phyloP scores from a whole-genome alignment of 2,113 vertebrate species.

The Aptenodytes patagonicus region DNA sequence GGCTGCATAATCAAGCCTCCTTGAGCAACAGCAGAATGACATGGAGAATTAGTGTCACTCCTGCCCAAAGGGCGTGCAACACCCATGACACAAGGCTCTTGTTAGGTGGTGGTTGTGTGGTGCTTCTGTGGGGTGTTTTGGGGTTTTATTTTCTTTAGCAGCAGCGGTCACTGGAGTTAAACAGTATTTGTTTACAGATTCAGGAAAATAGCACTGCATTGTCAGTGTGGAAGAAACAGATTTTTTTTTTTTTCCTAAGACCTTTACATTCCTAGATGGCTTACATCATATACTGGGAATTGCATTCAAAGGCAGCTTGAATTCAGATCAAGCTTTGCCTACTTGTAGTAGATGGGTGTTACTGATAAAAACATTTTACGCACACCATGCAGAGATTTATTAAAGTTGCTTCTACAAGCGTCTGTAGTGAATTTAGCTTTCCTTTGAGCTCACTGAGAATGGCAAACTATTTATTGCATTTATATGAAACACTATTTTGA shows the following conservation, averaged over 20 bases:
- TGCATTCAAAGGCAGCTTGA: not conserved
- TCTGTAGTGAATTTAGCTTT: not conserved
- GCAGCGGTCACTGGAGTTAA: not conserved
- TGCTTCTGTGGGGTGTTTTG: not conserved
- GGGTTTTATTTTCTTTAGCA: not conserved
- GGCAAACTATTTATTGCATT: not conserved
- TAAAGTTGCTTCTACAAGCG: not conserved
- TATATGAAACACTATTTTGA: slow-evolving; percentile 30
- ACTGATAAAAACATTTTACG: not conserved
- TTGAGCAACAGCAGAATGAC: not conserved
- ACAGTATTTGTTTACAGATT: not conserved
- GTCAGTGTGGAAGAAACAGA: not conserved
- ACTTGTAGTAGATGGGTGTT: not conserved
- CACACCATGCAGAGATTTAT: not conserved
- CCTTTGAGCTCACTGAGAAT: not conserved
- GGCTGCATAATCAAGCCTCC: not conserved
- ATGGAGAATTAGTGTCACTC: not conserved
- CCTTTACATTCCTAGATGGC: not conserved
- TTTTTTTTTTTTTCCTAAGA: not conserved
- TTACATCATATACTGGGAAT: not conserved
- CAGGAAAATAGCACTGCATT: not conserved
- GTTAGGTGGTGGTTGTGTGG: not conserved
- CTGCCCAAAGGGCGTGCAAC: not conserved
- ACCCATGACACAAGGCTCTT: not conserved
- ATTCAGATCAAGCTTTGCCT: slow-evolving; percentile 9